Conservation (phyloP, 2,797 vertebrate genomes). For the Aldrovandia affinis region DNA sequence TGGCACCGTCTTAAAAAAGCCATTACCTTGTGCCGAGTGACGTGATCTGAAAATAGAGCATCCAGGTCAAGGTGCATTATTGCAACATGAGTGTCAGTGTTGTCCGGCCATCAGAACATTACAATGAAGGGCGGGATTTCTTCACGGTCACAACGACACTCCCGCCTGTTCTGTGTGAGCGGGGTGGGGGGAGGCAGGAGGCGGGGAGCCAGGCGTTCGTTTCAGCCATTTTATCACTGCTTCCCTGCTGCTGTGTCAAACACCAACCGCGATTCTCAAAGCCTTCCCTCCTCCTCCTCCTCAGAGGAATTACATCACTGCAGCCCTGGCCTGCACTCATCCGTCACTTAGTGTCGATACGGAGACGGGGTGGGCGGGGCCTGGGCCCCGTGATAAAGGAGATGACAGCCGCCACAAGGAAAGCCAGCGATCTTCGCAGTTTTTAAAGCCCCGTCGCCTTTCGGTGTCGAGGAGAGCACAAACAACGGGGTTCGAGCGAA, state of each 20-base stretch:
- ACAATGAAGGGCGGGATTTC: not conserved
- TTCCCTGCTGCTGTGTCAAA: not conserved
- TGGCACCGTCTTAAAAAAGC: not conserved
- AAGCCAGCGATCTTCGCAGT: not conserved
- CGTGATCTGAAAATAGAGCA: no score
- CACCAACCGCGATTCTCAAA: not conserved
- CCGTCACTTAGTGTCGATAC: not conserved
- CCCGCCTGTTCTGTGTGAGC: not conserved
- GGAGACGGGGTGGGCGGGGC: not conserved
- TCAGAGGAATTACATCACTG: not conserved
- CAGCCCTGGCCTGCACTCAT: not conserved
- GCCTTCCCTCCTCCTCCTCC: not conserved
- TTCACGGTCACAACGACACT: not conserved
- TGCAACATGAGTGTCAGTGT: no score
- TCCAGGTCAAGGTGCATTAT: no score
- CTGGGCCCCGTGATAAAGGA: not conserved
- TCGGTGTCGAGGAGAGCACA: not conserved
- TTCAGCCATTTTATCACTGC: not conserved
- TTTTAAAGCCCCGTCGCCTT: not conserved
- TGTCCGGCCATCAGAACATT: no score
- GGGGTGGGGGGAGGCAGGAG: not conserved
- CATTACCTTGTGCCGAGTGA: not conserved
- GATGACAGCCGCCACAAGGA: not conserved
- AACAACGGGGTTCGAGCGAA: not conserved
- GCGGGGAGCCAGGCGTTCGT: not conserved